Evolutionary conservation across 2,113 vertebrate genomes (phyloP), one percentile per base, ranked within the genome.

Genomic region (Periophthalmus modestus): DNA sequence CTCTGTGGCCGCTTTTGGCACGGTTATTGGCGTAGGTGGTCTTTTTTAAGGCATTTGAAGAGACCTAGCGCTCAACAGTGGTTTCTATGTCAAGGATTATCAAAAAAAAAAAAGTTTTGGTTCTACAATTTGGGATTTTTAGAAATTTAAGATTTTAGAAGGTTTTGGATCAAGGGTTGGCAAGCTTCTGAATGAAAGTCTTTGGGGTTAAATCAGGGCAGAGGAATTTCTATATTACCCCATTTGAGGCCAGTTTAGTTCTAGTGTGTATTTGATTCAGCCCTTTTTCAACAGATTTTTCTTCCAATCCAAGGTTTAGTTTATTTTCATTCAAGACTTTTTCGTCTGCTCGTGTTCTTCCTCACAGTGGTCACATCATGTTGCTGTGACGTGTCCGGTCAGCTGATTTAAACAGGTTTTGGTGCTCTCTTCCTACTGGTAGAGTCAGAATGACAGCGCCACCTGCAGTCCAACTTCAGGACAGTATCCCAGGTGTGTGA

Each of bases 21-120:
- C 68, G 46, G 48, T 48, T 52, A 59, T 67, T 82, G 73, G 71
- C 16, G 34, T 57, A 69, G 58, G 67, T 69, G 73, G 71, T 66
- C 52, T 36, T 28, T 65, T 77, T 71, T 4, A 16, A 70, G 73
- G 19, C 23, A 34, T 68, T 33, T 15, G 73, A 68, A 46, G 71
- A 12, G 46, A 71, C 66, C 24, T 65, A 43, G 55, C 6, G 21
- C 19, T 14, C 18, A n/a, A 9, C 24, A 21, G 11, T n/a, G 68
- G 52, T 69, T 55, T 69, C 43, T 47, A 46, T 43, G 65, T 48
- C 65, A 9, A n/a, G 62, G 33, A 65, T 39, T 65, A 43, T 39
- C 16, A 54, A 21, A 55, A 55, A 55, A 34, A 43, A 65, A 65
- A 65, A 34, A 18, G 15, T 19, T 62, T 34, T 2, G 33, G 28